Percentiles rank a stretch among this genome's conserved stretches.
These are phyloP conservation scores for Eupithecia dodoneata DNA, from an alignment of 2,888 invertebrate species.

Conservation along the genomic window DNA sequence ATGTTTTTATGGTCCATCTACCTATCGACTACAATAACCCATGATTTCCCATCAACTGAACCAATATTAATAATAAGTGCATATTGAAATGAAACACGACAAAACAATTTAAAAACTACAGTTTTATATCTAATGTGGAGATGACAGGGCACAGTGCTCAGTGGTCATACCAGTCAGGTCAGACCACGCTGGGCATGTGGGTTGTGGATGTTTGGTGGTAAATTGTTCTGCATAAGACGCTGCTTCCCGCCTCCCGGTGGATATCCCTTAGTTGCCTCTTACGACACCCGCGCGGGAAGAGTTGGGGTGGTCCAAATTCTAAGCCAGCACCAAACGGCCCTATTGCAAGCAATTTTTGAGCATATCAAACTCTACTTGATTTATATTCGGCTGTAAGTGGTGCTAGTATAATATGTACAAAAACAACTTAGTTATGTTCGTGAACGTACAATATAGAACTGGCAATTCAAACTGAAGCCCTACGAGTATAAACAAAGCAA, in stretches of 20 bases:
- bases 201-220: too few species aligned
- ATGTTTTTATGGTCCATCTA: neutral
- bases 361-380: neutral
- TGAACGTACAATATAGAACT: neutral
- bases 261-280: too few species aligned
- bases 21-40: neutral
- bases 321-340: too few species aligned
- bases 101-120: neutral
- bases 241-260: too few species aligned
- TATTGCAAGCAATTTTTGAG: too few species aligned
- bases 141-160: neutral
- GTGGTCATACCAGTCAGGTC: neutral
- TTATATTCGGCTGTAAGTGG: too few species aligned
- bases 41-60: neutral
- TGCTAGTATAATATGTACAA: too few species aligned
- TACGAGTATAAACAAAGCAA: constrained; percentile 9
- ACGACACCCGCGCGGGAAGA: too few species aligned
- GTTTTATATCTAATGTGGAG: neutral
- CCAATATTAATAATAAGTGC: neutral
- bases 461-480: neutral
- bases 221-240: too few species aligned
- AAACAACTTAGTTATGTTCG: neutral
- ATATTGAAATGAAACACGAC: neutral
- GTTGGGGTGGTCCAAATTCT: too few species aligned
- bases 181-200: too few species aligned